Evolutionary conservation across 2,113 vertebrate genomes (phyloP).

Genomic region (Clinocottus analis): DNA sequence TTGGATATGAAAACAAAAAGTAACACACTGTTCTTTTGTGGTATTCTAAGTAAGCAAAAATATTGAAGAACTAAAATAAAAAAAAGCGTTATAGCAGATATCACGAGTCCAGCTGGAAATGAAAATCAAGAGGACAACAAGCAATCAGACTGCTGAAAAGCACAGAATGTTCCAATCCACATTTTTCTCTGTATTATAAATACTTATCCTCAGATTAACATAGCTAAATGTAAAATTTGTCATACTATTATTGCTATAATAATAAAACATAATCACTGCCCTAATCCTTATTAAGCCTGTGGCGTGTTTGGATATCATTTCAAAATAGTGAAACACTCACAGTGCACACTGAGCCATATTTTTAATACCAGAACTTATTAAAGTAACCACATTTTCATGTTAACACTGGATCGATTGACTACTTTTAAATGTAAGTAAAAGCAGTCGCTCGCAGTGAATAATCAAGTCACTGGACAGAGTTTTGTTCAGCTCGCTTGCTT

Average conservation of each 20-base stretch:
- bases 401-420: neutral
- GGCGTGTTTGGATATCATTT: slow-evolving; percentile 58
- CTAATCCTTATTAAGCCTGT: slow-evolving; percentile 69
- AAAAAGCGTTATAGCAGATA: slow-evolving; percentile 6
- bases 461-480: neutral
- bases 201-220: slow-evolving; percentile 68
- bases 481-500: neutral
- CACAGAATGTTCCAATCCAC: slow-evolving; percentile 47
- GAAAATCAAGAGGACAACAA: slow-evolving; percentile 20
- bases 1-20: neutral
- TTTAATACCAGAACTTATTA: slow-evolving; percentile 42
- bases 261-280: slow-evolving; percentile 68
- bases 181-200: slow-evolving; percentile 64
- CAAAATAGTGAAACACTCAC: slow-evolving; percentile 42
- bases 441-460: neutral
- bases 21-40: slow-evolving; percentile 11
- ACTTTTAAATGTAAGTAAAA: neutral
- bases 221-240: slow-evolving; percentile 72
- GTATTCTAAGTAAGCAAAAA: slow-evolving; percentile 19
- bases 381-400: slow-evolving; percentile 1
- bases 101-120: slow-evolving; percentile 19
- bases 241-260: slow-evolving; percentile 61
- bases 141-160: slow-evolving; percentile 17
- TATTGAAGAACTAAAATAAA: neutral
- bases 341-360: slow-evolving; percentile 38